A percentile compares a stretch with the other conserved stretches of the same genome.
These are phyloP conservation scores for Drosophila ochracea DNA, from an alignment of 2,888 invertebrate species.

Conservation along the genomic window DNA sequence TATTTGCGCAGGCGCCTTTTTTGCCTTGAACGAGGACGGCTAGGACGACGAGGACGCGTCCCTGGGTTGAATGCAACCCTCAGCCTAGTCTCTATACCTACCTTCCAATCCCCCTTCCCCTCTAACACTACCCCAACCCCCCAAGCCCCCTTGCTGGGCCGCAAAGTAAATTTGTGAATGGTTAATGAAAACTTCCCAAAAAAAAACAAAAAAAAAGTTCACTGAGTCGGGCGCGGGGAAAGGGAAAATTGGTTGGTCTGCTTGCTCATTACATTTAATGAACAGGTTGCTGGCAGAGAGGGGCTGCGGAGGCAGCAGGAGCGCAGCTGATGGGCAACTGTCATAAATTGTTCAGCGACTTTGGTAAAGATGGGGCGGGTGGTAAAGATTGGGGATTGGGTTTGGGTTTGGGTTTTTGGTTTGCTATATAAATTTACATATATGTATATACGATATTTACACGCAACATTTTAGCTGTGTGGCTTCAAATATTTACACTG, in stretches of 20 bases:
- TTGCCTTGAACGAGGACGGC: constrained; percentile 54
- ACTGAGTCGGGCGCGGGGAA: constrained; percentile 12
- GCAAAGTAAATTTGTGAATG: constrained; percentile 83
- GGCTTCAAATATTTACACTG: constrained; percentile 79
- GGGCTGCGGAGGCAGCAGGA: not conserved
- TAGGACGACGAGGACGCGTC: constrained; percentile 52
- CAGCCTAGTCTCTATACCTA: not conserved
- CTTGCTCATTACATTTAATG: constrained; percentile 76
- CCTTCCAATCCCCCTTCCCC: not conserved
- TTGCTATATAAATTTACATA: constrained; percentile 74
- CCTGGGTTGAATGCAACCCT: constrained; percentile 35
- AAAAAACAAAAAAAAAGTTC: constrained; percentile 34
- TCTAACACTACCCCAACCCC: not conserved
- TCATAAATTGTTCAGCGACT: constrained; percentile 66
- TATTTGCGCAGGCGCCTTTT: constrained; percentile 59
- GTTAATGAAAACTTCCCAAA: constrained; percentile 78
- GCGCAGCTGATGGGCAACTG: constrained; percentile 69
- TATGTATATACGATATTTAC: constrained; percentile 79
- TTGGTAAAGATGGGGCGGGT: not conserved
- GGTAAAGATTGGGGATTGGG: not conserved
- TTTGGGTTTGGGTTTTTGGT: constrained; percentile 4
- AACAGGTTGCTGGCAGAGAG: constrained; percentile 52
- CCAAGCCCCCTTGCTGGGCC: constrained; percentile 44
- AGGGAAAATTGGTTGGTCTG: constrained; percentile 43
- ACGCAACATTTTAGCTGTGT: constrained; percentile 76